phyloP scores from a whole-genome alignment of 2,797 vertebrate species.

The Ciconia nigra region DNA sequence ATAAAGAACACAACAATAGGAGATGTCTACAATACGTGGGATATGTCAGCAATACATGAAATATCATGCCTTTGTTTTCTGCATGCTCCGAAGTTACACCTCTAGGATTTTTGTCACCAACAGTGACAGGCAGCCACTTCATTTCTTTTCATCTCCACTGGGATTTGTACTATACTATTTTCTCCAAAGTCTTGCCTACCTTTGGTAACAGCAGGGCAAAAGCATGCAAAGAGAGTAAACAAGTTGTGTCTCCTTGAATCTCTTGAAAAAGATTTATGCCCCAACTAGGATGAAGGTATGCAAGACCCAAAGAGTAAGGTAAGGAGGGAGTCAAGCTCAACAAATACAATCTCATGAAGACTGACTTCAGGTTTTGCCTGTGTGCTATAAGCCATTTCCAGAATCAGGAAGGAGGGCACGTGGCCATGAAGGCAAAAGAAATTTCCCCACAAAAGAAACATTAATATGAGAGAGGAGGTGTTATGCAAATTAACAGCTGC shows the following conservation, averaged over 20 bases:
- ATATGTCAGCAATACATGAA: background rate
- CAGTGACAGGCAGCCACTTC: background rate
- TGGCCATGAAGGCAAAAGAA: background rate
- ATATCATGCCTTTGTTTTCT: background rate
- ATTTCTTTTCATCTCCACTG: background rate
- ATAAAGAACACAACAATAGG: background rate
- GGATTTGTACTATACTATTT: background rate
- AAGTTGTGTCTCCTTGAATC: background rate
- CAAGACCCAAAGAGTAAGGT: background rate
- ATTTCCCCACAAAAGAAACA: background rate
- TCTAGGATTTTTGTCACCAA: background rate
- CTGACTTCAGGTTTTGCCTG: background rate
- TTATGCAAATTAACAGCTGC: background rate
- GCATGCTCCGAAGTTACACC: background rate
- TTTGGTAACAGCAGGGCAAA: background rate
- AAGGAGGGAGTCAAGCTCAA: background rate
- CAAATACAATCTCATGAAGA: background rate
- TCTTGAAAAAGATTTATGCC: background rate
- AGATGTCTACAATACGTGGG: background rate
- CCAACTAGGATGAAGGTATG: background rate
- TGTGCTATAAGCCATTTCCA: background rate
- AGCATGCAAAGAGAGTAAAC: background rate
- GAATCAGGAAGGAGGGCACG: background rate
- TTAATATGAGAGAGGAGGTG: accelerated
- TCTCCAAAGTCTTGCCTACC: background rate